Evolutionary conservation across 1,140 invertebrate species (phyloP), one percentile per base, ranked within the genome.

Genomic region (Thaumetopoea pityocampa): DNA sequence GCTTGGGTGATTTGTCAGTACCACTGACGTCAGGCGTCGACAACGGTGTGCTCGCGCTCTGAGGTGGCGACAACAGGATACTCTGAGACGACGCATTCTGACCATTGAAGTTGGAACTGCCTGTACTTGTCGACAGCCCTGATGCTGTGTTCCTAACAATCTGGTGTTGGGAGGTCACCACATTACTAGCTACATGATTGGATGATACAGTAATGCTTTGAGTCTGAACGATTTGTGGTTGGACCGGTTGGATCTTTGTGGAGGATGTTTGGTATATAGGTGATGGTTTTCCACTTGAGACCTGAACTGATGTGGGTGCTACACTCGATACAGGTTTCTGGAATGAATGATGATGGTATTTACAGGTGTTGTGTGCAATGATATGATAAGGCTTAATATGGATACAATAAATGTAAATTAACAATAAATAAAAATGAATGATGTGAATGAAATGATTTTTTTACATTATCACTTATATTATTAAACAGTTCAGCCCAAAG

Each of bases 261-360:
- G 92, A 93, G 4, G 91, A 92, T 22, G 92, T 93, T 72, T 93
- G 92, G 81, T 93, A 93, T 50, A 93, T 92, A 62, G 89, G 92
- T 55, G 89, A 93, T 69, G 91, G 90, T 71, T 90, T 93, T 54
- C 87, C 85, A 38, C 85, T 85, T 28, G 86, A 77, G 42, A 89
- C 86, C 67, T 89, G 89, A 51, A 91, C 85, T 35, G 89, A 89
- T 53, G 90, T 93, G 14, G 92, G 93, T 34, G 92, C 92, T 24
- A 94, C 93, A 77, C 92, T 94, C 58, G 92, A 94, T 35, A 94
- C 91, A 33, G 93, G 93, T 67, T 86, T 86, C 85, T 86, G 83
- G 51, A 86, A 86, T 79, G 66, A 78, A 72, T 71, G 73, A 67
- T 77, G 73, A 62, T 63, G 73, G 71, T 80, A 84, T 84, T 70